Base-by-base conservation (phyloP, 2,113 vertebrate species). In the Prinia subflava region DNA sequence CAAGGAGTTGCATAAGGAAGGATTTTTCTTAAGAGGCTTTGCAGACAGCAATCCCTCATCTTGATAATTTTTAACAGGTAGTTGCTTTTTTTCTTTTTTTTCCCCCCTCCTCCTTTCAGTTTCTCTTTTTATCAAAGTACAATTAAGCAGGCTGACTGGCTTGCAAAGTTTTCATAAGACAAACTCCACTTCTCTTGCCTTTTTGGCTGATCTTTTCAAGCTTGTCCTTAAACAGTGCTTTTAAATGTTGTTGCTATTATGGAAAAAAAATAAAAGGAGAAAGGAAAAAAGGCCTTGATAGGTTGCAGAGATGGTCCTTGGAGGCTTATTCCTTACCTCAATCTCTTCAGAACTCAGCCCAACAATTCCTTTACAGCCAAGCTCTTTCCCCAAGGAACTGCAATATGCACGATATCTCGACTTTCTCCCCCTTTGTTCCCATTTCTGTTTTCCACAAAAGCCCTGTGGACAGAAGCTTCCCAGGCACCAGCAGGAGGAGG, bases 121-220 rank as follows among this genome's bases (percentile, higher is more conserved):
- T 94, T 62, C 62, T 73, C 23, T 50, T 80, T 93, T 71, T 71
- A 56, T 69, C 59, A 41, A 93, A 81, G 87, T 39, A 83, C 85
- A 93, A 21, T 87, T 76, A 92, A 92, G 35, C 50, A 71, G 68
- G 55, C 22, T 76, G 85, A 69, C 33, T 93, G 77, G 42, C 71
- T n/a, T 83, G 52, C 52, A 49, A 83, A 65, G 52, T 63, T 81
- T 86, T 71, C 42, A 17, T 47, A 92, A 77, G 44, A 92, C 47
- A 93, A 95, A 84, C 7, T 5, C 46, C 62, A 82, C 25, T 92
- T 92, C 75, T 90, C 64, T 56, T 60, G 76, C 42, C 41, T 86
- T 94, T 90, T 68, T 41, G 21, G 83, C 49, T 94, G 70, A 78
- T 83, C 76, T 89, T 94, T 86, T 90, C 86, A 88, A 91, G 50